Base-by-base conservation (phyloP, 2,113 vertebrate genomes). In the Pimephales promelas region DNA sequence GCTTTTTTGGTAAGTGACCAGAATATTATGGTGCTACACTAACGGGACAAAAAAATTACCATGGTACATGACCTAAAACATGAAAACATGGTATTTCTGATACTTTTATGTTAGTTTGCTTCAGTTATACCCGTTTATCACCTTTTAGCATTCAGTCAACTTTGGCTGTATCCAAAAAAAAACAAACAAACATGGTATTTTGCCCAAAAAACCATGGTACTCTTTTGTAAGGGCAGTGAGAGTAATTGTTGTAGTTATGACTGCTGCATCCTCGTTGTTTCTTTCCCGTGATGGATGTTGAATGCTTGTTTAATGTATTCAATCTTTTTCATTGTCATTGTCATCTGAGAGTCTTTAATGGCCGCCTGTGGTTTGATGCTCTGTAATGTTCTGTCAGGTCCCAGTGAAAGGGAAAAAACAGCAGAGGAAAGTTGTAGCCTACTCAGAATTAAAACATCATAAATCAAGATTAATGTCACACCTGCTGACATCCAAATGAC, bases 401-500 rank as follows among this genome's bases (percentile, higher is more conserved):
- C 31, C 56, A 10, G 24, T 62, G 26, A 74, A 43, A 62, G 24
- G n/a, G 43, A n/a, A 52, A 74, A 74, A 47, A 52, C 71, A 28
- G 43, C 14, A 52, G 45, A 52, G 45, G 45, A 83, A 61, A 83
- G 54, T 73, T 49, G 43, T n/a, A n/a, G n/a, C n/a, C n/a, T 49
- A 49, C 5, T 72, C 26, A 10, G 45, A 49, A 49, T 73, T 52
- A 18, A 74, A 74, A 9, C 24, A 1, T 31, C 71, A 62, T 83
- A 75, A 83, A 83, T 83, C 56, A 75, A 26, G 54, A 10, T 9
- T 75, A 83, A 74, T 83, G 71, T 74, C 81, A 62, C 43, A 74
- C 52, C 26, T 62, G 24, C 56, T 75, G 81, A 83, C 81, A 74
- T 73, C 56, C 10, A 83, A 83, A 83, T 83, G 36, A 74, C 71